Conservation (phyloP, 2,888 invertebrate genomes). For the Oligia fasciuncula region DNA sequence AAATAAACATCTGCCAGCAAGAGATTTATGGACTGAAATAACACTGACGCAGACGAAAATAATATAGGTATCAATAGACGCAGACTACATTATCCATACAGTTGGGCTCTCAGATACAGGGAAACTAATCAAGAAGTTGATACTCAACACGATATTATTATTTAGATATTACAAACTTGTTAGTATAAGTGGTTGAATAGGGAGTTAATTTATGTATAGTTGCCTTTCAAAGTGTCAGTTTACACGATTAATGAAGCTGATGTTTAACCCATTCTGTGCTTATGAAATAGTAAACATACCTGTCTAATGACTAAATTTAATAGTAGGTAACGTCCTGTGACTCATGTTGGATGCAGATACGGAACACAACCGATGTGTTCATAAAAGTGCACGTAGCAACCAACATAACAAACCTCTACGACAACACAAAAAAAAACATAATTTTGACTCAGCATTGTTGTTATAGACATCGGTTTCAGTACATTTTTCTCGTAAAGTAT, state of each 20-base stretch:
- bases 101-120: constrained; percentile 13
- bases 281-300: constrained; percentile 80
- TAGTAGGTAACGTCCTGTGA: constrained; percentile 68
- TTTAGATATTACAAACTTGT: constrained; percentile 22
- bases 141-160: constrained; percentile 14
- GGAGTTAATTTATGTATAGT: constrained; percentile 40
- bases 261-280: constrained; percentile 76
- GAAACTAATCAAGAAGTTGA: constrained; percentile 27
- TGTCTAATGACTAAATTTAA: constrained; percentile 74
- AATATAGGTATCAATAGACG: constrained; percentile 2
- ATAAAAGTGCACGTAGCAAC: constrained; percentile 7
- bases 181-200: constrained; percentile 27
- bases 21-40: constrained; percentile 65
- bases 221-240: constrained; percentile 37
- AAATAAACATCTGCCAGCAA: constrained; percentile 72
- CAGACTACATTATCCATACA: constrained; percentile 14
- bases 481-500: background rate
- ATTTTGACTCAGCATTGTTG: background rate
- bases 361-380: constrained; percentile 25
- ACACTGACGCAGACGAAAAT: constrained; percentile 32
- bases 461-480: background rate
- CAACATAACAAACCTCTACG: constrained; percentile 13
- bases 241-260: constrained; percentile 59
- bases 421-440: background rate
- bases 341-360: constrained; percentile 69